A percentile compares a stretch with the other conserved stretches of the same genome.
Evolutionary conservation across 2,797 vertebrate genomes (phyloP).

Genomic region (Borostomias antarcticus): DNA sequence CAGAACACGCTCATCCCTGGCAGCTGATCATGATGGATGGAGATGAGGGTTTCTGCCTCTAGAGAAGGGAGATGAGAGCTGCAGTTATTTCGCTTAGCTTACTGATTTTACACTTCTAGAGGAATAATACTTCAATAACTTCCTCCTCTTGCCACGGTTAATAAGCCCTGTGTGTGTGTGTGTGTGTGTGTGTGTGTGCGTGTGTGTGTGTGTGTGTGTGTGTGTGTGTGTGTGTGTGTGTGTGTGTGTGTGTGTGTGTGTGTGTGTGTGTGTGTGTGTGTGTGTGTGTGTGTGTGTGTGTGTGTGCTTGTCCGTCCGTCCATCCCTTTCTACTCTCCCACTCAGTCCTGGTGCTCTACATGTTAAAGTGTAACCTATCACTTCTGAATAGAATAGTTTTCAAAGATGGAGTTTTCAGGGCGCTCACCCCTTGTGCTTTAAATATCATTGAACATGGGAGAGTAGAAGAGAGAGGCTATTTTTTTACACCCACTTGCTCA

Average conservation of each 20-base stretch:
- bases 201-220: no score
- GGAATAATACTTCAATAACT: conserved; percentile 31
- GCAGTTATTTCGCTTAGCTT: no score
- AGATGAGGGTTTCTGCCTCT: conserved; percentile 7
- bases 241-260: no score
- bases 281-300: no score
- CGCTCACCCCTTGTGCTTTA: conserved; percentile 38
- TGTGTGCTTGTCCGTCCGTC: background rate
- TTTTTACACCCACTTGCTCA: no score
- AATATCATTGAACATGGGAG: no score
- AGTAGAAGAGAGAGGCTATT: no score
- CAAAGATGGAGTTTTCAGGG: conserved; percentile 42
- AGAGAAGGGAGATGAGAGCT: no score
- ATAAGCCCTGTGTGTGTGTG: conserved; percentile 44
- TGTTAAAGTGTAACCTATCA: conserved; percentile 24
- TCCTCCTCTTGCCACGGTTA: conserved; percentile 29
- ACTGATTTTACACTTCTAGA: conserved; percentile 32
- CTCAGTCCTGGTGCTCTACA: background rate
- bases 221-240: background rate
- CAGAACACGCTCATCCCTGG: no score
- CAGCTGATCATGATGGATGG: no score
- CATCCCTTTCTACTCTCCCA: background rate
- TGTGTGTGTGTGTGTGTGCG: no score
- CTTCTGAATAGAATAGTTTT: conserved; percentile 43
- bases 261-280: no score